phyloP scores from a whole-genome alignment of 2,888 invertebrate genomes.

The Temnothorax unifasciatus region DNA sequence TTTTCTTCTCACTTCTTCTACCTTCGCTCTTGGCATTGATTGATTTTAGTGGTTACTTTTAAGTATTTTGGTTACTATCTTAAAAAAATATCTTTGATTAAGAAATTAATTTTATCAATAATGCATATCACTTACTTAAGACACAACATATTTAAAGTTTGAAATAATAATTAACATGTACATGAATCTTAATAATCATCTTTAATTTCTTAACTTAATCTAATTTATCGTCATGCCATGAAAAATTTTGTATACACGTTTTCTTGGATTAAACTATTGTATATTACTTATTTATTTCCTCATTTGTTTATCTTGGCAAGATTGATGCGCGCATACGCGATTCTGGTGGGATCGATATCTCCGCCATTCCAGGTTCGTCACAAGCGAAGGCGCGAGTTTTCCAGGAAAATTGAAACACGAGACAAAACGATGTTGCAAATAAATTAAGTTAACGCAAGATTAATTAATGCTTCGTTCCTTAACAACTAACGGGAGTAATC shows the following conservation, averaged over 20 bases:
- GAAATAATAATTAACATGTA: conserved; percentile 1
- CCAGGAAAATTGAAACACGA: conserved; percentile 71
- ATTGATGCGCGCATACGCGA: conserved; percentile 77
- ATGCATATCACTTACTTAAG: neutral
- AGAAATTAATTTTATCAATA: neutral
- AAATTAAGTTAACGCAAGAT: conserved; percentile 21
- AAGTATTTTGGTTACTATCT: neutral
- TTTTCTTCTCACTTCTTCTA: conserved; percentile 4
- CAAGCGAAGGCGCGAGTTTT: conserved; percentile 71
- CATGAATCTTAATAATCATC: neutral
- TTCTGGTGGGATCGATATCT: conserved; percentile 75
- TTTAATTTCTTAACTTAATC: neutral
- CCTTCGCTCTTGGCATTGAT: neutral
- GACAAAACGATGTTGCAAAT: conserved; percentile 33
- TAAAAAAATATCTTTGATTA: conserved; percentile 4
- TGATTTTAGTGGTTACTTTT: conserved; percentile 28
- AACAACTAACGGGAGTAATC: conserved; percentile 22
- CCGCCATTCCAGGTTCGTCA: conserved; percentile 70
- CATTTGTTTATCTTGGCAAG: conserved; percentile 69
- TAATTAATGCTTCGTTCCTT: conserved; percentile 26
- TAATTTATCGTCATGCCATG: neutral
- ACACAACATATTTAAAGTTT: conserved; percentile 4
- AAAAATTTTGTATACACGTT: neutral
- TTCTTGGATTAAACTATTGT: neutral
- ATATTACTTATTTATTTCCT: conserved; percentile 67